A percentile compares a stretch with the other conserved stretches of the same genome.
phyloP scores from a whole-genome alignment of 23 tunicate genomes.

The Phallusia fumigata region DNA sequence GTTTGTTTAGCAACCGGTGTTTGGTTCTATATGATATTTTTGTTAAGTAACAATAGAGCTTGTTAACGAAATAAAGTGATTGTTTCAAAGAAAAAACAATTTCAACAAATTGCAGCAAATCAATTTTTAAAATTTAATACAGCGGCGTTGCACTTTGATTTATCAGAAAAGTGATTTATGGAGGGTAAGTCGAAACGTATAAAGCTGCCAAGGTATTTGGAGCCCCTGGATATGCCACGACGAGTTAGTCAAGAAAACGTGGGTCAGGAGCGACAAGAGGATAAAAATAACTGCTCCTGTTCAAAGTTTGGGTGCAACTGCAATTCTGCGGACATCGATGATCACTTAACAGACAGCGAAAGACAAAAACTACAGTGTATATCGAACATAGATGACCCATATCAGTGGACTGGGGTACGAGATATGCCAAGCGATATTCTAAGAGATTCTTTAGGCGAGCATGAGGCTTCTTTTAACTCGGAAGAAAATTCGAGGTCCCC shows the following conservation, averaged over 20 bases:
- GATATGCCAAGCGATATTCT: conserved; percentile 18
- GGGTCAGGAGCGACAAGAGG: not conserved
- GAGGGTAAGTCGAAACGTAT: conserved; percentile 12
- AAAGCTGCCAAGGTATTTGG: conserved; percentile 26
- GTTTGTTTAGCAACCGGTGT: too few relatives aligned
- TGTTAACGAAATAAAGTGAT: not conserved
- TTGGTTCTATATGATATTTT: not conserved
- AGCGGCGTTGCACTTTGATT: not conserved
- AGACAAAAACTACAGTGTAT: not conserved
- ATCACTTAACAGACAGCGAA: conserved; percentile 22
- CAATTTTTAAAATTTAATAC: too few relatives aligned
- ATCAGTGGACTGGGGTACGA: conserved; percentile 24
- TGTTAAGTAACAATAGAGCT: conserved; percentile 7
- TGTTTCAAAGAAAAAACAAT: too few relatives aligned
- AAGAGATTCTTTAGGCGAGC: not conserved
- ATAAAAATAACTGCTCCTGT: conserved; percentile 9
- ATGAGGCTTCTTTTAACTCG: not conserved
- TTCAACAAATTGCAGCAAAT: too few relatives aligned
- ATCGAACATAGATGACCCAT: conserved; percentile 23
- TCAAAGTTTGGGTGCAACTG: conserved; percentile 12
- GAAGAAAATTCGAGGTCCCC: not conserved
- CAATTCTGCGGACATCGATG: conserved; percentile 21
- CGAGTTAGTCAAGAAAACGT: not conserved
- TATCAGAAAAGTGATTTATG: not conserved
- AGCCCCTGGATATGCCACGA: conserved; percentile 17